phyloP scores from a whole-genome alignment of 2,888 invertebrate species.

The Brachypalpus laphriformis region DNA sequence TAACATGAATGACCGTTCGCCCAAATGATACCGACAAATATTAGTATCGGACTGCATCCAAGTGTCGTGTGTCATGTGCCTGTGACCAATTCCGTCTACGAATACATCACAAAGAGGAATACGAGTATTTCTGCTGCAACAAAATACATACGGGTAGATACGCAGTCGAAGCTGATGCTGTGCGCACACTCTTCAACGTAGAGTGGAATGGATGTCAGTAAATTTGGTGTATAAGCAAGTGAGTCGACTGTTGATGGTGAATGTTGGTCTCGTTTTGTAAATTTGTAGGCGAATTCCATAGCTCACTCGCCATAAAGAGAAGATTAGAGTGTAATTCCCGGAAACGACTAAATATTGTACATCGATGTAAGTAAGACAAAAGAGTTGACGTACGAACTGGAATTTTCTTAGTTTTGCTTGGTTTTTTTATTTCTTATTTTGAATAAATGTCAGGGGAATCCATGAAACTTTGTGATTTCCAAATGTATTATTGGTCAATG shows the following conservation, averaged over 20 bases:
- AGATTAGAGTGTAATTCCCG: not conserved
- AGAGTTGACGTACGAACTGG: conserved; percentile 34
- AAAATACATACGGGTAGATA: not conserved
- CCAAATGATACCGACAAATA: not conserved
- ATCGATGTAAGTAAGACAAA: not conserved
- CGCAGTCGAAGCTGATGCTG: not conserved
- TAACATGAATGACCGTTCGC: not conserved
- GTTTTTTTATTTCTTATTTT: no score
- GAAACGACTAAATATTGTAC: not conserved
- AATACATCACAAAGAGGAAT: conserved; percentile 28
- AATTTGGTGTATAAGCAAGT: not conserved
- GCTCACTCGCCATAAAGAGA: not conserved
- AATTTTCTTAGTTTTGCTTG: no score
- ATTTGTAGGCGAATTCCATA: not conserved
- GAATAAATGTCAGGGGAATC: no score
- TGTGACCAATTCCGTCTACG: conserved; percentile 11
- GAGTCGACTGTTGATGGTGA: not conserved
- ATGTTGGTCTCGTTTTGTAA: not conserved
- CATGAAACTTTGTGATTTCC: no score
- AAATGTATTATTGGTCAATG: no score
- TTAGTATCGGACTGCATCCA: not conserved
- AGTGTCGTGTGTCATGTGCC: not conserved
- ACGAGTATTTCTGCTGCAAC: not conserved
- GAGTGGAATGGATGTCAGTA: not conserved
- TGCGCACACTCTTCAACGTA: conserved; percentile 11